Conservation (phyloP, 2,113 vertebrate species). For the Cinclus cinclus region DNA sequence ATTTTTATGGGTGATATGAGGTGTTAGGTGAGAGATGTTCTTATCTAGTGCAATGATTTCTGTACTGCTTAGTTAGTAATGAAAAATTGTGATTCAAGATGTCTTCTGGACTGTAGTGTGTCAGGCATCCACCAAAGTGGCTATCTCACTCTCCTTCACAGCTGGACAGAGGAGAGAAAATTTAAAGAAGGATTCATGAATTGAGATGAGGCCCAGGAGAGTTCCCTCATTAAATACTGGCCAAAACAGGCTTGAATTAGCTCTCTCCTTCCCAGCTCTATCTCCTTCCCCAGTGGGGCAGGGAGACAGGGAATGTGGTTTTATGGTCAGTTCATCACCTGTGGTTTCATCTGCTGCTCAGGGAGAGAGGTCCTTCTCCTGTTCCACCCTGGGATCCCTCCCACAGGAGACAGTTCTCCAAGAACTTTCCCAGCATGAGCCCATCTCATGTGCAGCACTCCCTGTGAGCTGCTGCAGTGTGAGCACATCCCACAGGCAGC, state of each 20-base stretch:
- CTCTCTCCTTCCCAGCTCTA: neutral
- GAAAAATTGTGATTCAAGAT: neutral
- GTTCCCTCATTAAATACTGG: neutral
- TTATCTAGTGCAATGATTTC: neutral
- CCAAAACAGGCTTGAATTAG: neutral
- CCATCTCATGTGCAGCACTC: neutral
- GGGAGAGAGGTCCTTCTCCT: neutral
- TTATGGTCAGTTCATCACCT: neutral
- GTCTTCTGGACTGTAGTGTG: neutral
- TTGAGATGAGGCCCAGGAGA: neutral
- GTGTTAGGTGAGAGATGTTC: neutral
- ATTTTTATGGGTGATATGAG: neutral
- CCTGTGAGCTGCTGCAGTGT: neutral
- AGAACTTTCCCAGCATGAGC: neutral
- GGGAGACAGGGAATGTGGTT: neutral
- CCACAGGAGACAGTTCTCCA: neutral
- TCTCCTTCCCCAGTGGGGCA: neutral
- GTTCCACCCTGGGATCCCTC: fast-evolving
- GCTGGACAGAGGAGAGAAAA: neutral
- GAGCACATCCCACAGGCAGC: neutral
- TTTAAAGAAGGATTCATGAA: neutral
- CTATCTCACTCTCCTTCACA: neutral
- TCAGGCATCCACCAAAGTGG: neutral
- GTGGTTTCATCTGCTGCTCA: neutral
- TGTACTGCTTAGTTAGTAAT: neutral